Conservation (phyloP, 2,888 invertebrate genomes). For the Cremastinae sp. region DNA sequence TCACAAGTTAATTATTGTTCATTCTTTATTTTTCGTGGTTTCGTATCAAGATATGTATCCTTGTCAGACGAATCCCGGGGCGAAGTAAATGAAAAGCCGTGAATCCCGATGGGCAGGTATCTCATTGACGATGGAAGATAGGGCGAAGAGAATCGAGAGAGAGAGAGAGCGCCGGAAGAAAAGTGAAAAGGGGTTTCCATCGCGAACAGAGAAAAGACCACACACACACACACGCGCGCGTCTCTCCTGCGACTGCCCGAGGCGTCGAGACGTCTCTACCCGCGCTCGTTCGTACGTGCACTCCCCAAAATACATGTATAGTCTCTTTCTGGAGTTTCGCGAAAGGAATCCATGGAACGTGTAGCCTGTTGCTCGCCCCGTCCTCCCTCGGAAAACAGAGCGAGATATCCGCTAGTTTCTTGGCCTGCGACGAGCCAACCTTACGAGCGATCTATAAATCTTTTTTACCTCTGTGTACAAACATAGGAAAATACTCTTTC, state of each 20-base stretch:
- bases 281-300: not conserved
- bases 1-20: too few relatives aligned
- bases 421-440: conserved; percentile 37
- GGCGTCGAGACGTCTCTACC: conserved; percentile 22
- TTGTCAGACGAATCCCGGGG: not conserved
- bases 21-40: too few relatives aligned
- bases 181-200: not conserved
- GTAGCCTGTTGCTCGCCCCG: conserved; percentile 61
- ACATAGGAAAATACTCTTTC: conserved; percentile 1
- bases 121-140: too few relatives aligned
- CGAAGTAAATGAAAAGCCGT: not conserved
- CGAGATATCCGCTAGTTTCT: conserved; percentile 52
- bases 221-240: conserved; percentile 19
- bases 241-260: conserved; percentile 31
- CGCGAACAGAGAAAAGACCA: conserved; percentile 3
- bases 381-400: conserved; percentile 44
- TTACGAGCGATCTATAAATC: conserved; percentile 15
- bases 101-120: too few relatives aligned
- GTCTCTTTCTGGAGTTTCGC: conserved; percentile 19
- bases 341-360: conserved; percentile 54
- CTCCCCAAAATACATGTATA: not conserved
- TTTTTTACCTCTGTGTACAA: not conserved
- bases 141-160: too few relatives aligned
- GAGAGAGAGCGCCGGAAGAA: too few relatives aligned
- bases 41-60: not conserved